Percentiles rank a stretch among this genome's conserved stretches.
Evolutionary conservation across 1,140 invertebrate species (phyloP).

Genomic region (Littorina saxatilis): DNA sequence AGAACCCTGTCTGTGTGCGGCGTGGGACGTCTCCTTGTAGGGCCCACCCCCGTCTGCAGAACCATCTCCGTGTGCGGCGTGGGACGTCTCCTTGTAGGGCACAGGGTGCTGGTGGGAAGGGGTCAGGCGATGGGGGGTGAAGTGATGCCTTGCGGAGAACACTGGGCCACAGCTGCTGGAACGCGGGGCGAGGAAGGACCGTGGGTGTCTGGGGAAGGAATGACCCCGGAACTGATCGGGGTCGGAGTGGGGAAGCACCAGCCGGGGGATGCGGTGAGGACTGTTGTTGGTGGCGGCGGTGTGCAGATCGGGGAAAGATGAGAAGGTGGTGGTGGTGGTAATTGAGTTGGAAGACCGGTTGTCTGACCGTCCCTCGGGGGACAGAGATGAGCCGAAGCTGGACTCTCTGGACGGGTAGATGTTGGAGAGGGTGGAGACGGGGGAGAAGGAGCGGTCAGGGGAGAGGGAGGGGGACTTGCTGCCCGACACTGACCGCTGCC

Average conservation of each 20-base stretch:
- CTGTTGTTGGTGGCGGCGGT: neutral
- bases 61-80: too few species aligned
- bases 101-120: neutral
- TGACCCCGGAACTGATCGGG: too few species aligned
- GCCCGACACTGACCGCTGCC: constrained; percentile 39
- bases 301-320: neutral
- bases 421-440: constrained; percentile 26
- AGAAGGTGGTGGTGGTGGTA: neutral
- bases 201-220: neutral
- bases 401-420: constrained; percentile 33
- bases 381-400: constrained; percentile 9
- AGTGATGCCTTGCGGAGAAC: neutral
- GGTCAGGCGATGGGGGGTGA: neutral
- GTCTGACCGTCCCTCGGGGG: constrained; percentile 12
- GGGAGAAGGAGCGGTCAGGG: constrained; percentile 18
- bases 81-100: neutral
- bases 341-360: neutral
- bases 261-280: neutral
- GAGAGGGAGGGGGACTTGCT: neutral
- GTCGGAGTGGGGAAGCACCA: constrained; percentile 6
- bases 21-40: too few species aligned
- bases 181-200: neutral
- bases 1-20: too few species aligned
- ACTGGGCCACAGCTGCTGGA: neutral
- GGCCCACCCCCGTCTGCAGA: too few species aligned